phyloP scores from a whole-genome alignment of 1,140 invertebrate genomes.

The Sinonovacula constricta region DNA sequence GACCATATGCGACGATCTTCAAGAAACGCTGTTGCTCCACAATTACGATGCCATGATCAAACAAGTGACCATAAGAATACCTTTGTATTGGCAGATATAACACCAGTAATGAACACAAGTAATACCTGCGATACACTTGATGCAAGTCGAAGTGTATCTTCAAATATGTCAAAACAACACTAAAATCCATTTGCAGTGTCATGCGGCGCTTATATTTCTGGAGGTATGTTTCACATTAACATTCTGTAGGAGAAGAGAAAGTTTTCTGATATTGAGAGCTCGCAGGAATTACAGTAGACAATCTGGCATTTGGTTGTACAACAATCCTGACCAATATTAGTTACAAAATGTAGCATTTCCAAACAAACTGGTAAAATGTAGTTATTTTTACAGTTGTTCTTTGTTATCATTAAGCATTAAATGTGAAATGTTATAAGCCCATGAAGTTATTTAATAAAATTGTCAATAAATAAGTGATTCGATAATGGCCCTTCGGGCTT shows the following conservation, averaged over 20 bases:
- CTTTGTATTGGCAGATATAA: conserved; percentile 27
- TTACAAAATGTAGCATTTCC: too few relatives aligned
- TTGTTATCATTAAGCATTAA: too few relatives aligned
- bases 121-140: conserved; percentile 21
- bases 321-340: neutral
- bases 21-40: conserved; percentile 26
- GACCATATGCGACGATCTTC: too few relatives aligned
- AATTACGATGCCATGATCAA: conserved; percentile 9
- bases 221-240: conserved; percentile 23
- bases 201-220: conserved; percentile 35
- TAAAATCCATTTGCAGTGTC: conserved; percentile 36
- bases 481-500: too few relatives aligned
- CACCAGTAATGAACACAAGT: conserved; percentile 26
- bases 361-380: too few relatives aligned
- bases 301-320: neutral
- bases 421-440: too few relatives aligned
- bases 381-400: too few relatives aligned
- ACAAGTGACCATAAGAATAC: conserved; percentile 8
- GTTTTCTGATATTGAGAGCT: conserved; percentile 31
- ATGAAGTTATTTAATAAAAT: too few relatives aligned
- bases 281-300: conserved; percentile 31
- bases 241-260: conserved; percentile 38
- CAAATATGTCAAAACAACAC: conserved; percentile 31
- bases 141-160: conserved; percentile 17
- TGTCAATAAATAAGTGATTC: too few relatives aligned